Percentiles rank a stretch among this genome's conserved stretches.
phyloP scores from a whole-genome alignment of 2,797 vertebrate species.

The Eulemur coronatus region DNA sequence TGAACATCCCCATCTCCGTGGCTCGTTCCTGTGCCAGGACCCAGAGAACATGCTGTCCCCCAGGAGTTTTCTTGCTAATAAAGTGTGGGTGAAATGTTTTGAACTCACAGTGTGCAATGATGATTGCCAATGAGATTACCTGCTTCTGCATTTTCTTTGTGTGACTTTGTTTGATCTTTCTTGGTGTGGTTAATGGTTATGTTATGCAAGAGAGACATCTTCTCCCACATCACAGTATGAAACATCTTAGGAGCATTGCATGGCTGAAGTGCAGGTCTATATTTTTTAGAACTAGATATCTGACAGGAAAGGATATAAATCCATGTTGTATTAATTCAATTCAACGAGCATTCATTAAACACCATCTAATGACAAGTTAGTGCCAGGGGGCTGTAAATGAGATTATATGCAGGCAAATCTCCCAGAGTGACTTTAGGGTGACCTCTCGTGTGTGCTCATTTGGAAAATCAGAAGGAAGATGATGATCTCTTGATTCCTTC shows the following conservation, averaged over 20 bases:
- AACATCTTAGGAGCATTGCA: not conserved
- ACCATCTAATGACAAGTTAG: not conserved
- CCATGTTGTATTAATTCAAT: not conserved
- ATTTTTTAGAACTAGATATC: not conserved
- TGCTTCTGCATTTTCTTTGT: fast-evolving
- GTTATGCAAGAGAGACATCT: no score
- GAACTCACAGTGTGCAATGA: not conserved
- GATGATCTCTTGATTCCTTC: not conserved
- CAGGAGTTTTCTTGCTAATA: not conserved
- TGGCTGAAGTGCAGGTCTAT: not conserved
- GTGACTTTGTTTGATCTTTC: not conserved
- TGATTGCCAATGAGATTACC: not conserved
- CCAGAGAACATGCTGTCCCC: not conserved
- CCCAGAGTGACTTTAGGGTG: not conserved
- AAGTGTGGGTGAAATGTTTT: not conserved
- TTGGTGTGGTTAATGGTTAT: not conserved
- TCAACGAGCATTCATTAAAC: not conserved
- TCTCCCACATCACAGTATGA: not conserved
- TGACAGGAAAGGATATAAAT: not conserved
- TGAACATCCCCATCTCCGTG: fast-evolving
- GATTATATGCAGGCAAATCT: not conserved
- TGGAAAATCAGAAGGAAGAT: not conserved
- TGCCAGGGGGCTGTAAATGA: not conserved
- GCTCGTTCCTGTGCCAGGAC: not conserved
- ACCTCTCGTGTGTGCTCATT: not conserved